Percentiles rank a stretch among this genome's conserved stretches.
Conservation (phyloP, 2,797 vertebrate genomes). For the Tamandua tetradactyla region DNA sequence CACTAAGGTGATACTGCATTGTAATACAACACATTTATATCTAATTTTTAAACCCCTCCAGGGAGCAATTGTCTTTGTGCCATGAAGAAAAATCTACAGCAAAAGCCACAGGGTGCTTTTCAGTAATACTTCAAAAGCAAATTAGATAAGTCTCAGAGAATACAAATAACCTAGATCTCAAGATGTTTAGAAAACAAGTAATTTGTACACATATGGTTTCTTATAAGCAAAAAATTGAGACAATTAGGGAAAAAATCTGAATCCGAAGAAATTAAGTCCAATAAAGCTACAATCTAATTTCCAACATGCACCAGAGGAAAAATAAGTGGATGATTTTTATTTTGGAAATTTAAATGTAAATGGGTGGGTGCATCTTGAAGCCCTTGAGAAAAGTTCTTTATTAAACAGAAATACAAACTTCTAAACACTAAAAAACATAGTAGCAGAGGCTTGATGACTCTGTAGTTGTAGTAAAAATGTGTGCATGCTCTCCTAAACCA, state of each 20-base stretch:
- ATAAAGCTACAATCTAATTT: background rate
- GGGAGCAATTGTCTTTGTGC: background rate
- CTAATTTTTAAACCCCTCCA: background rate
- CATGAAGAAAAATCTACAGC: background rate
- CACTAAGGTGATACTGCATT: background rate
- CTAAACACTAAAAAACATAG: background rate
- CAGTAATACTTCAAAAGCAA: background rate
- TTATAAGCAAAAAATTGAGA: constrained; percentile 47
- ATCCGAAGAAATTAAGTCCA: constrained; percentile 46
- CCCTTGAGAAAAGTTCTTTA: constrained; percentile 13
- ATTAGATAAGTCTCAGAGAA: background rate
- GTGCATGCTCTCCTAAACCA: background rate
- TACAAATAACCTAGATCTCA: constrained; percentile 4
- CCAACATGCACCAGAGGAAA: constrained; percentile 6
- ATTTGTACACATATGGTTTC: background rate
- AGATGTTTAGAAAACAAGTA: background rate
- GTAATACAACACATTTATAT: background rate
- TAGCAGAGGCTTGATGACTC: background rate
- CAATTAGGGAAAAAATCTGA: background rate
- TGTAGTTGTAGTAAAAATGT: background rate
- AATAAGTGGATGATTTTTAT: background rate
- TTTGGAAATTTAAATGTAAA: background rate
- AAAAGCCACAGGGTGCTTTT: background rate
- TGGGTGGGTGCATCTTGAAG: background rate
- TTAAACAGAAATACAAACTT: constrained; percentile 37